These are phyloP conservation scores for Poeciliopsis infans DNA, from an alignment of 2,797 vertebrate species.

Conservation along the genomic window DNA sequence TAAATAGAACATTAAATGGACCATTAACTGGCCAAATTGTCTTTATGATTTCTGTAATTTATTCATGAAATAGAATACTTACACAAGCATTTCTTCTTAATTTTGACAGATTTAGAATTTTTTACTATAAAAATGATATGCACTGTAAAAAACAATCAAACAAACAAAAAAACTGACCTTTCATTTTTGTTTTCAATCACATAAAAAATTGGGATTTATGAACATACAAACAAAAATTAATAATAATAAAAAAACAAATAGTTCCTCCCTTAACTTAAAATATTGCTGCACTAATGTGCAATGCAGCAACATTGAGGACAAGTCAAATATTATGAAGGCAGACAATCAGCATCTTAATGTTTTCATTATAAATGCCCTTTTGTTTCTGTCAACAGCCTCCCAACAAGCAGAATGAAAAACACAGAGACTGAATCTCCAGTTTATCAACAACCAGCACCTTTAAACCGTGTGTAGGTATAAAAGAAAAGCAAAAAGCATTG, in stretches of 20 bases:
- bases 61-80: background rate
- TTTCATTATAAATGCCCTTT: background rate
- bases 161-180: background rate
- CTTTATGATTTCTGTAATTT: background rate
- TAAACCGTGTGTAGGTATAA: background rate
- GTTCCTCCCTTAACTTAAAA: background rate
- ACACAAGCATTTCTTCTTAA: background rate
- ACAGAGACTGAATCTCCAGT: constrained; percentile 16
- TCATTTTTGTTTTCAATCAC: background rate
- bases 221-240: background rate
- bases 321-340: background rate
- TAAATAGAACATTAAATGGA: background rate
- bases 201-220: background rate
- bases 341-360: background rate
- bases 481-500: background rate
- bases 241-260: too few species aligned
- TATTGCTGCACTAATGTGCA: background rate
- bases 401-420: constrained; percentile 4
- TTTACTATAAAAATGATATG: background rate
- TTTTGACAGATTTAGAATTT: background rate
- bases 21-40: background rate
- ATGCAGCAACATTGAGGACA: background rate
- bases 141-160: background rate
- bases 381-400: background rate
- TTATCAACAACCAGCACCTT: constrained; percentile 63